These are phyloP conservation scores for Drosophila willistoni DNA, from an alignment of 1,140 invertebrate genomes.

Conservation along the genomic window DNA sequence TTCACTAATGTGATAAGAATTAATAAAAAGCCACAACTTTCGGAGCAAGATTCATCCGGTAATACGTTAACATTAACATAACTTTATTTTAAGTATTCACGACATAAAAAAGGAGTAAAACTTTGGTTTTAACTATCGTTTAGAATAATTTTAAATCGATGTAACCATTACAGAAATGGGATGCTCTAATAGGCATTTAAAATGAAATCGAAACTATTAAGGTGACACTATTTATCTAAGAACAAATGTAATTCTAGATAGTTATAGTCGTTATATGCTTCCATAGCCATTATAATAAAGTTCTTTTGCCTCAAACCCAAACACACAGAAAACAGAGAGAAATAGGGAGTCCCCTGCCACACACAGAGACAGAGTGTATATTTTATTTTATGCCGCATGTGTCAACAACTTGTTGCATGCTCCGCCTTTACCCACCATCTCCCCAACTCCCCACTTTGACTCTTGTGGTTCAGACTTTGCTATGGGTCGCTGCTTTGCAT, in stretches of 20 bases:
- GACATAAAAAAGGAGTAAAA: no score
- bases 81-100: no score
- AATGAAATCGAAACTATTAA: background rate
- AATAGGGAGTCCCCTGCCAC: background rate
- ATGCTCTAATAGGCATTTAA: background rate
- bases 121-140: no score
- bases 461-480: conserved; percentile 7
- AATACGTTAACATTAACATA: no score
- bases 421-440: conserved; percentile 15
- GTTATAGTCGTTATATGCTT: conserved; percentile 17
- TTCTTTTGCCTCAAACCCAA: conserved; percentile 14
- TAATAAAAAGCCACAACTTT: no score
- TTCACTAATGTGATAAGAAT: no score
- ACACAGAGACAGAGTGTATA: conserved; percentile 14
- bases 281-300: background rate
- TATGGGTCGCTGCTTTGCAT: conserved; percentile 48
- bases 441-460: conserved; percentile 5
- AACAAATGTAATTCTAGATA: conserved; percentile 6
- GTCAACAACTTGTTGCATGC: conserved; percentile 65
- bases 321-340: background rate
- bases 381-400: conserved; percentile 40
- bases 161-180: background rate
- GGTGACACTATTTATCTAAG: conserved; percentile 13
- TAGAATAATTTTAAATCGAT: no score
- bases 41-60: no score